Conservation (phyloP, 2,888 invertebrate genomes). For the Andrena fulva region DNA sequence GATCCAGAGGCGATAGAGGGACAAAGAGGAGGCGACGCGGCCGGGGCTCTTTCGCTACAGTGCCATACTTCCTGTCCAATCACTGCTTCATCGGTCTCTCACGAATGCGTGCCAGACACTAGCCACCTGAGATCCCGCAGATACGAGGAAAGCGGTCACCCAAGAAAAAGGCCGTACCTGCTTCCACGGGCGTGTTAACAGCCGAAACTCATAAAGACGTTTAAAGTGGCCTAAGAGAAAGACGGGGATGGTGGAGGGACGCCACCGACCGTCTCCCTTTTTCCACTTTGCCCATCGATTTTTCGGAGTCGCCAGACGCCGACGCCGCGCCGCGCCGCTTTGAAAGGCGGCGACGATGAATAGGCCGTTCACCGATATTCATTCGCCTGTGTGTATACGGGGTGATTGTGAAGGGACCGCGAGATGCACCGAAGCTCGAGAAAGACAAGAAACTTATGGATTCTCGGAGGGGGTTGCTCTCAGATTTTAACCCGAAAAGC, state of each 20-base stretch:
- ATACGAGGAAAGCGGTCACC: constrained; percentile 68
- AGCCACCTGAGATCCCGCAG: constrained; percentile 79
- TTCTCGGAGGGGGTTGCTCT: not conserved
- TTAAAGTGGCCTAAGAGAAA: constrained; percentile 78
- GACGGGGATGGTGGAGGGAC: constrained; percentile 25
- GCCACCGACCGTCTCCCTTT: constrained; percentile 32
- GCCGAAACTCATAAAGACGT: constrained; percentile 84
- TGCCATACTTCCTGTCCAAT: constrained; percentile 68
- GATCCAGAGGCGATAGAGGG: not conserved
- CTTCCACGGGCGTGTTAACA: constrained; percentile 81
- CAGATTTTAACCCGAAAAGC: too few relatives aligned
- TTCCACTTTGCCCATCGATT: constrained; percentile 47
- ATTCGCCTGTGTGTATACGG: constrained; percentile 6
- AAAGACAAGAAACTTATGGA: not conserved
- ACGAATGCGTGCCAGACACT: constrained; percentile 60
- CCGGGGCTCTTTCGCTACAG: constrained; percentile 30
- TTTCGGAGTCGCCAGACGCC: constrained; percentile 61
- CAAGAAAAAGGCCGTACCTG: constrained; percentile 71
- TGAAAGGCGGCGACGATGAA: constrained; percentile 71
- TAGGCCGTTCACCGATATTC: constrained; percentile 76
- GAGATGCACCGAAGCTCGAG: not conserved
- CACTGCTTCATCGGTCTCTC: constrained; percentile 77
- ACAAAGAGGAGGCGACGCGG: constrained; percentile 16
- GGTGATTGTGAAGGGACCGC: constrained; percentile 6
- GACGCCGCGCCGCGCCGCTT: constrained; percentile 37